Percentiles rank a stretch among this genome's conserved stretches.
These are phyloP conservation scores for Panagrolaimus sp. DNA, from an alignment of 1,140 invertebrate genomes.

Conservation along the genomic window DNA sequence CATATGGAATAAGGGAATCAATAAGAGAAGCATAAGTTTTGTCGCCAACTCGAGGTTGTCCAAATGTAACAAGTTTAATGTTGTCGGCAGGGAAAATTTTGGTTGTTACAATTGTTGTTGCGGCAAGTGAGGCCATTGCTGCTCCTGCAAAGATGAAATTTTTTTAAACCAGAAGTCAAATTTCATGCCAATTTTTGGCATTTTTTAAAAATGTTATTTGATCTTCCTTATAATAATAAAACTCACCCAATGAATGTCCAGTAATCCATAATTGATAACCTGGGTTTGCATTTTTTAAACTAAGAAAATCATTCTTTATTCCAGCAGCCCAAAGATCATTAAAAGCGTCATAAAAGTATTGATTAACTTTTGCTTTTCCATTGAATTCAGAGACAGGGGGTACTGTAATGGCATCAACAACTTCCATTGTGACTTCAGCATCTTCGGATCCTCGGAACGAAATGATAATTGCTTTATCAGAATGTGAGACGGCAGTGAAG, in stretches of 20 bases:
- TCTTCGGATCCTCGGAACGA: constrained; percentile 46
- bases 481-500: constrained; percentile 37
- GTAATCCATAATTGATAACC: constrained; percentile 44
- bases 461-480: constrained; percentile 40
- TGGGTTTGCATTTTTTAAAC: constrained; percentile 30
- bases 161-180: constrained; percentile 44
- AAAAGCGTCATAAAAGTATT: constrained; percentile 44
- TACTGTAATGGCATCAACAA: constrained; percentile 38
- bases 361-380: constrained; percentile 41
- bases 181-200: constrained; percentile 29
- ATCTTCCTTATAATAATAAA: not conserved
- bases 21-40: constrained; percentile 10
- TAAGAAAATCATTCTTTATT: constrained; percentile 32
- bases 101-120: constrained; percentile 27
- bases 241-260: constrained; percentile 26
- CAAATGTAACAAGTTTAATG: constrained; percentile 39
- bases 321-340: constrained; percentile 36
- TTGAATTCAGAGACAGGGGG: constrained; percentile 34
- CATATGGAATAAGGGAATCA: not conserved
- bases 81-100: not conserved
- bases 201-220: constrained; percentile 34
- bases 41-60: constrained; percentile 45
- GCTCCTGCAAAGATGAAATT: not conserved
- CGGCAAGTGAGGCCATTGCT: constrained; percentile 42
- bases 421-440: constrained; percentile 42